Conservation (phyloP, 2,113 vertebrate species). For the Etheostoma spectabile region DNA sequence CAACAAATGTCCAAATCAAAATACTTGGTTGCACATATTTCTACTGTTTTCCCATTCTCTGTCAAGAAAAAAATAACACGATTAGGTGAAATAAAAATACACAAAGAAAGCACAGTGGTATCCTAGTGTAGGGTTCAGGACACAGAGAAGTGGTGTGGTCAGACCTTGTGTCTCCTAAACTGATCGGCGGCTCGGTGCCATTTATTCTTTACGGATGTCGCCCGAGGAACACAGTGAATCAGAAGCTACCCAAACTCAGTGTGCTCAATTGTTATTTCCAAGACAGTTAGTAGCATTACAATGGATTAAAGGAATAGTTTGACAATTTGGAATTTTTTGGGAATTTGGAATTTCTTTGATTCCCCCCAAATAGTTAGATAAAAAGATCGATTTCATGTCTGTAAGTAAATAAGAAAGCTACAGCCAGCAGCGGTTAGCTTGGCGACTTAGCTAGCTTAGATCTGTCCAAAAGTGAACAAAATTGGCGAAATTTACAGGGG, state of each 20-base stretch:
- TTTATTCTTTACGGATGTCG: constrained; percentile 1
- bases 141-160: constrained; percentile 61
- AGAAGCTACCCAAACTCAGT: constrained; percentile 21
- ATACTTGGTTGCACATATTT: constrained; percentile 49
- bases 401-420: too few species aligned
- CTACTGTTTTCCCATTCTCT: constrained; percentile 10
- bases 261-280: constrained; percentile 21
- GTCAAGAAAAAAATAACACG: constrained; percentile 70
- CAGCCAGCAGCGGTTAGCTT: too few species aligned
- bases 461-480: too few species aligned
- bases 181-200: constrained; percentile 41
- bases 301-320: constrained; percentile 6
- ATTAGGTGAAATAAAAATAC: constrained; percentile 70
- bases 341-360: neutral
- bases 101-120: constrained; percentile 62
- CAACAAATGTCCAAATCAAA: constrained; percentile 58
- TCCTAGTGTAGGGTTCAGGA: constrained; percentile 49
- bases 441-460: too few species aligned
- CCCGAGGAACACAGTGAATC: neutral
- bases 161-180: constrained; percentile 76
- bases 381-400: too few species aligned
- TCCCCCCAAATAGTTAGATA: neutral
- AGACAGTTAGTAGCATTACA: neutral
- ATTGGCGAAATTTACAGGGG: too few species aligned
- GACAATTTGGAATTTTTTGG: neutral